A percentile compares a stretch with the other conserved stretches of the same genome.
Evolutionary conservation across 2,888 invertebrate genomes (phyloP).

Genomic region (Rhabditoides inermis): DNA sequence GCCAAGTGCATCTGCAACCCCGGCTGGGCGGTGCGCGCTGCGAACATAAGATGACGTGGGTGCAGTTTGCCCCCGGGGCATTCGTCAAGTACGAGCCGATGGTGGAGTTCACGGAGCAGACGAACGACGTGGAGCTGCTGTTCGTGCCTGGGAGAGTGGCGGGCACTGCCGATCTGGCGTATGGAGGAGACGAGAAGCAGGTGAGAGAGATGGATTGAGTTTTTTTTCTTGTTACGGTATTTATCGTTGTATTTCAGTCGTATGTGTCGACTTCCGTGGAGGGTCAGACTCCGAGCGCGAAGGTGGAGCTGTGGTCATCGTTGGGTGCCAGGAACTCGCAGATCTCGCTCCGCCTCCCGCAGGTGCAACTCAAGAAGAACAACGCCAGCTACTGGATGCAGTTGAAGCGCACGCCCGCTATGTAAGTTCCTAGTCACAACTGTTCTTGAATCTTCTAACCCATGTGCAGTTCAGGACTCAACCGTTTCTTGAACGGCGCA

Average conservation of each 20-base stretch:
- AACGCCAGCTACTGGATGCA: slow-evolving; percentile 43
- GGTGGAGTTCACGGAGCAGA: slow-evolving; percentile 28
- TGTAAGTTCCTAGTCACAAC: too few species aligned
- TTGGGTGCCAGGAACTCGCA: not conserved
- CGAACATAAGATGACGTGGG: slow-evolving; percentile 46
- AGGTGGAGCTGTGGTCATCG: slow-evolving; percentile 14
- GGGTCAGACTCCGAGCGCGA: slow-evolving; percentile 20
- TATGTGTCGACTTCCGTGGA: slow-evolving; percentile 28
- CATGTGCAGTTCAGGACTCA: too few species aligned
- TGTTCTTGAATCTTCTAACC: too few species aligned
- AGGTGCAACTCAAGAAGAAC: slow-evolving; percentile 31
- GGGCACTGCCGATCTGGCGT: slow-evolving; percentile 54
- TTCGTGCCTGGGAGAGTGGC: slow-evolving; percentile 67
- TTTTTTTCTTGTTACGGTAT: too few species aligned
- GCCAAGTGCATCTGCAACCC: slow-evolving; percentile 81
- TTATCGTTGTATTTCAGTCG: slow-evolving; percentile 8
- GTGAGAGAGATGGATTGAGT: not conserved
- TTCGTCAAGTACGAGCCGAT: slow-evolving; percentile 33
- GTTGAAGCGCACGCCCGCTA: slow-evolving; percentile 37
- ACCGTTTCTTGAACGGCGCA: too few species aligned
- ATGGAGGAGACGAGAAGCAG: slow-evolving; percentile 23
- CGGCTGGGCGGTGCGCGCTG: slow-evolving; percentile 72
- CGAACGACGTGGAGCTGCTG: slow-evolving; percentile 78
- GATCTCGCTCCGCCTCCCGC: slow-evolving; percentile 11
- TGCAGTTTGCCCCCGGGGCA: slow-evolving; percentile 40